Conservation (phyloP, 2,113 vertebrate species). For the Saccopteryx leptura region DNA sequence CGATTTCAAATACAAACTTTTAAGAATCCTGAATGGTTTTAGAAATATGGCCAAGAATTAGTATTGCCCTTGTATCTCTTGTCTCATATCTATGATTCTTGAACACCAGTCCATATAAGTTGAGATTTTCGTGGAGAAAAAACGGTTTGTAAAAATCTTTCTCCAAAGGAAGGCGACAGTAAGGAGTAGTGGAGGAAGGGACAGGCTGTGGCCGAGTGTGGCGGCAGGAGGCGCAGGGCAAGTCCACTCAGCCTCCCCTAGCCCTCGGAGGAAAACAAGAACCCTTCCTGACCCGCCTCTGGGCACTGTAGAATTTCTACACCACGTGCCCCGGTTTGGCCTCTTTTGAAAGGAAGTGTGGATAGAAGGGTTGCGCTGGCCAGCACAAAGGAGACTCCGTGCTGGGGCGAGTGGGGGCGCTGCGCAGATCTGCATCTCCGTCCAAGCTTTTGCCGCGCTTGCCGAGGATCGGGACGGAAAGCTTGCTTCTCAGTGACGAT, state of each 20-base stretch:
- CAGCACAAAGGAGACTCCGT: not conserved
- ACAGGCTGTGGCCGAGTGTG: not conserved
- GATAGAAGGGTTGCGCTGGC: not conserved
- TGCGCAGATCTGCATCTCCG: not conserved
- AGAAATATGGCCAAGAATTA: not conserved
- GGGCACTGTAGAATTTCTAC: not conserved
- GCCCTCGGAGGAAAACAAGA: not conserved
- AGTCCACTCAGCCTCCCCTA: too few species aligned
- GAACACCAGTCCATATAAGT: not conserved
- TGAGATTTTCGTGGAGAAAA: constrained; percentile 12
- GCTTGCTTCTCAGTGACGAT: not conserved
- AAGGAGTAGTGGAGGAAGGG: not conserved
- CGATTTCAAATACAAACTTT: constrained; percentile 50
- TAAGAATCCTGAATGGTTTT: constrained; percentile 13
- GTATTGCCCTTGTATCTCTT: not conserved
- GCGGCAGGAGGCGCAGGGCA: not conserved
- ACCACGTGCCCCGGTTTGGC: not conserved
- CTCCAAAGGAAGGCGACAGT: not conserved
- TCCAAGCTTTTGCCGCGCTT: not conserved
- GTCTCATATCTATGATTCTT: not conserved
- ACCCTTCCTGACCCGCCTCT: not conserved
- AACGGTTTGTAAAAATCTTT: not conserved
- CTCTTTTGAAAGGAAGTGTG: not conserved
- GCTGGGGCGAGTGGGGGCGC: not conserved
- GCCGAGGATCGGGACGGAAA: not conserved